A percentile compares a stretch with the other conserved stretches of the same genome.
Evolutionary conservation across 2,797 vertebrate genomes (phyloP).

Genomic region (Oreochromis grahami): DNA sequence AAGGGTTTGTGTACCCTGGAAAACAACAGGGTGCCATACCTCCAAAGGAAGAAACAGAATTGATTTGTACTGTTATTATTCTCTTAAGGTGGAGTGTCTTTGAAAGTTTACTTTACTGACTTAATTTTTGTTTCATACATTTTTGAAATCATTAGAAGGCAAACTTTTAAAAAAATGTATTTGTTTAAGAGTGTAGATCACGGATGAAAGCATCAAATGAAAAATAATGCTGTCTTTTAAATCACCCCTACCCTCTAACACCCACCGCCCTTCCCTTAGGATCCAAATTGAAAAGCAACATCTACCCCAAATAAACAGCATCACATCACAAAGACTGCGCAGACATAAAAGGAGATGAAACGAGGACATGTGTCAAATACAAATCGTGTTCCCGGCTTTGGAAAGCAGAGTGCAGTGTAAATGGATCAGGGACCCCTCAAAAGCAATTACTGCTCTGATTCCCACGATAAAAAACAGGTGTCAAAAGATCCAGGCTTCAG

Average conservation of each 20-base stretch:
- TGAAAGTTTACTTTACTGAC: background rate
- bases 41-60: background rate
- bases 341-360: constrained; percentile 59
- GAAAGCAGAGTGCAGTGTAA: constrained; percentile 47
- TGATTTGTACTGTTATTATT: background rate
- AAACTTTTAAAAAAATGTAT: background rate
- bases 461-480: constrained; percentile 56
- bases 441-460: constrained; percentile 65
- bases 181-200: background rate
- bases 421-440: constrained; percentile 63
- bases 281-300: constrained; percentile 26
- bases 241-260: background rate
- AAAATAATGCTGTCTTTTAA: constrained; percentile 23
- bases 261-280: background rate
- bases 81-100: background rate
- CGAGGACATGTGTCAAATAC: constrained; percentile 66
- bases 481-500: constrained; percentile 50
- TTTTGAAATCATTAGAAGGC: background rate
- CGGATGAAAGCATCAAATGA: constrained; percentile 3
- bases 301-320: constrained; percentile 56
- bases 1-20: constrained; percentile 10
- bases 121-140: constrained; percentile 15
- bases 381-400: constrained; percentile 52
- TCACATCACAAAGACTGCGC: constrained; percentile 31
- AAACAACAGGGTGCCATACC: constrained; percentile 4